phyloP scores from a whole-genome alignment of 2,113 vertebrate species.

The Pavo muticus region DNA sequence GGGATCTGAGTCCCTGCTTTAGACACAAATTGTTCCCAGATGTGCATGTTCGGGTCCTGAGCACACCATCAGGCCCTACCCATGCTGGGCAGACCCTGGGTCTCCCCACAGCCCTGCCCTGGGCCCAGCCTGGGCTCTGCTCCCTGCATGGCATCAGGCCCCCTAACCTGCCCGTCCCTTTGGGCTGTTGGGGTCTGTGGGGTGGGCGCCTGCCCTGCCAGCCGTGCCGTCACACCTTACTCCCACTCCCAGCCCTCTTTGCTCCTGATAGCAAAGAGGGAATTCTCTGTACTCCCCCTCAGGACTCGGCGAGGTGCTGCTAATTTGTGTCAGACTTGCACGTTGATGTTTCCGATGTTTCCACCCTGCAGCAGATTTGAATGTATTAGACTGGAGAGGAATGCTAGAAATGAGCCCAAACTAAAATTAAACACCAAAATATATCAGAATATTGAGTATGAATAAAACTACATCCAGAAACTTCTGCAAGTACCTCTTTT shows the following conservation, averaged over 20 bases:
- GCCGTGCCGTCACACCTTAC: accelerated
- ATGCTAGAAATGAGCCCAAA: not conserved
- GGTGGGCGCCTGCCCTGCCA: accelerated
- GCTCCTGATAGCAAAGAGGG: not conserved
- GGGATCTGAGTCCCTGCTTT: conserved; percentile 21
- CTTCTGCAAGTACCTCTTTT: conserved; percentile 30
- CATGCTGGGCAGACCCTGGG: not conserved
- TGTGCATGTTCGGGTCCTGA: not conserved
- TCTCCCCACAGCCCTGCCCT: not conserved
- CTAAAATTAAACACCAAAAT: not conserved
- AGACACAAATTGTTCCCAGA: conserved; percentile 50
- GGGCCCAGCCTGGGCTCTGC: accelerated
- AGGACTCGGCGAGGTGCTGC: not conserved
- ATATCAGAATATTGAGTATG: not conserved
- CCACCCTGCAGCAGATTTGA: not conserved
- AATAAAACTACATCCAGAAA: conserved; percentile 19
- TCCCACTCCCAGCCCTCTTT: not conserved
- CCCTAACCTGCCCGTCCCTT: not conserved
- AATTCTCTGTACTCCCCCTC: not conserved
- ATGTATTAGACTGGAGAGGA: not conserved
- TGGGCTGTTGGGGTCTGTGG: not conserved
- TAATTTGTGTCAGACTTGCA: not conserved
- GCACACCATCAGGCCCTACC: conserved; percentile 5
- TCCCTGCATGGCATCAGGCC: not conserved
- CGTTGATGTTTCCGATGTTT: not conserved